Evolutionary conservation across 64 coral and sea anemone species (phyloP), one percentile per base, ranked within the genome.

Genomic region (Trachythela sp.): DNA sequence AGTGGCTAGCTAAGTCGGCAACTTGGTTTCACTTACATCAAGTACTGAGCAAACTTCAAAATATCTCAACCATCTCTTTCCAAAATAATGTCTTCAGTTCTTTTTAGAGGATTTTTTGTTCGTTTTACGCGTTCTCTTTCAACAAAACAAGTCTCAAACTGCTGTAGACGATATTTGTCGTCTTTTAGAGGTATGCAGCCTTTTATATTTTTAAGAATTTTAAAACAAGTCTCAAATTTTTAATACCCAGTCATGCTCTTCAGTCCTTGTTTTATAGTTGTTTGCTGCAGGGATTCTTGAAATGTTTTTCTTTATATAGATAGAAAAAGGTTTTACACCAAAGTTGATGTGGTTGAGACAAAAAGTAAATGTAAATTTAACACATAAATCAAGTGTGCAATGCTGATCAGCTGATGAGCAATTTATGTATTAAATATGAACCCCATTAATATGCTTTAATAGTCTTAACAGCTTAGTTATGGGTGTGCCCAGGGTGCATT

Each of bases 251-350:
- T n/a, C n/a, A n/a, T n/a, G n/a, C n/a, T n/a, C n/a, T n/a, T n/a
- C n/a, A n/a, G n/a, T n/a, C n/a, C n/a, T n/a, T n/a, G n/a, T n/a
- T n/a, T n/a, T n/a, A n/a, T n/a, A n/a, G n/a, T n/a, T 64, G 20
- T n/a, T 27, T 2, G 13, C 56, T n/a, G 56, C 20, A 5, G 5
- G 15, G 1, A 1, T 9, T 80, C 6, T 1, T 80, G 31, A 34
- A 29, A 13, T 80, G 32, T 34, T 38, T 14, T 80, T 39, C 32
- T 80, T 80, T 80, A 17, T 37, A 15, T 80, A 80, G 75, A 80
- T 22, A 80, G 75, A 36, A 80, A 80, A 80, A 35, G 75, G 75
- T 80, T 80, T 80, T 80, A 80, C 9, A 80, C 32, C 34, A 80
- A 80, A 80, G 75, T 80, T 80, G 75, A 80, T 22, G 75, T 80